Base-by-base conservation (phyloP, 64 coral and sea anemone species). In the Stichodactyla mertensii region DNA sequence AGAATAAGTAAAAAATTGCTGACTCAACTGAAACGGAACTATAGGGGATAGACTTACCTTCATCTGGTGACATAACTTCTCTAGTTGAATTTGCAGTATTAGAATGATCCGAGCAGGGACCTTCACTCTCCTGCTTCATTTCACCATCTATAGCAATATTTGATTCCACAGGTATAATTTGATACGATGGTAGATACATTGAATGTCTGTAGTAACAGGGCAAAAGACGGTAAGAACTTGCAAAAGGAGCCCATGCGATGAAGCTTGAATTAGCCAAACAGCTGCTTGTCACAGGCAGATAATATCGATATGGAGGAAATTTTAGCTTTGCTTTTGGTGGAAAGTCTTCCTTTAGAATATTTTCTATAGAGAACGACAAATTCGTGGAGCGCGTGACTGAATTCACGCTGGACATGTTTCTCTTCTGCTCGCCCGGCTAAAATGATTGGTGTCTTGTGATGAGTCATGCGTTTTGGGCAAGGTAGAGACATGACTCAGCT, bases 341-440 rank as follows among this genome's bases (percentile, higher is more conserved):
- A 81, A 81, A 81, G 78, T 81, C 78, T 81, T 81, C 78, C 8
- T 51, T 81, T 18, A 81, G 10, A 5, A 81, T 81, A 81, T 81
- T 81, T 53, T 81, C 78, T 52, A 81, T 81, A 20, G 78, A 81
- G 24, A 81, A 81, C 4, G 78, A 20, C 9, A 81, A 52, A 55
- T 81, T 53, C 36, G 12, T 23, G 16, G 78, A 52, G 5, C 31
- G 19, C 36, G 69, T 11, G 9, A 9, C 7, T 0, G n/a, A 26
- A 11, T 27, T 31, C 26, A 27, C 69, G 24, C 24, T 74, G n/a
- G 69, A 74, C 69, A 74, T 74, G n/a, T 13, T 27, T 10, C 24
- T 74, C n/a, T 8, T 4, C 66, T 18, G 9, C 6, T 18, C 51
- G 28, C 6, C 51, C n/a, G 53, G 14, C 7, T 22, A 4, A 4